Conservation (phyloP, 2,113 vertebrate species). For the Cyphomyrus discorhynchus region DNA sequence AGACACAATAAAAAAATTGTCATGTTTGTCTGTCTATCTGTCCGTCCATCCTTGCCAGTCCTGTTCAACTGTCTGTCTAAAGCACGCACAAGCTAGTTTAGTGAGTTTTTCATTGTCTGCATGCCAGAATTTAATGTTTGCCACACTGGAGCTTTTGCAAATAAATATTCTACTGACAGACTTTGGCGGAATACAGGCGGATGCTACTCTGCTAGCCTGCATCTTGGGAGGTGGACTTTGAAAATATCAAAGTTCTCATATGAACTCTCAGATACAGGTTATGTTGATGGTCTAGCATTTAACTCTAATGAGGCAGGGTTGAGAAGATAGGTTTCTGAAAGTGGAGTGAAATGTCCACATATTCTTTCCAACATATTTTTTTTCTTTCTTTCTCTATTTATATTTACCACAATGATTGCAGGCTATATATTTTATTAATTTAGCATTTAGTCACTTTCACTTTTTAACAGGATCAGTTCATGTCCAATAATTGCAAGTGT, state of each 20-base stretch:
- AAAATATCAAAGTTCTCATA: slow-evolving; percentile 9
- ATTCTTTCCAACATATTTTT: not conserved
- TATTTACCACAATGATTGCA: not conserved
- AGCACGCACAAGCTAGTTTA: not conserved
- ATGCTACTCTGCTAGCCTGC: not conserved
- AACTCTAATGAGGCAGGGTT: not conserved
- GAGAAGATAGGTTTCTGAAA: not conserved
- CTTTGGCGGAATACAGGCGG: not conserved
- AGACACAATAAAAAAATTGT: not conserved
- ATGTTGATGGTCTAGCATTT: not conserved
- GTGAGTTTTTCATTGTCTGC: not conserved
- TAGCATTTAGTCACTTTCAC: not conserved
- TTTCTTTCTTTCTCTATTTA: not conserved
- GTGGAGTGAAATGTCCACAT: not conserved
- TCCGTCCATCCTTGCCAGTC: not conserved
- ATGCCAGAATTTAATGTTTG: not conserved
- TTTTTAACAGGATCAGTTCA: not conserved
- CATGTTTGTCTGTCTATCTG: not conserved
- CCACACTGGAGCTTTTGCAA: not conserved
- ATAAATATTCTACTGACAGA: not conserved
- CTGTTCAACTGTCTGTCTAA: not conserved
- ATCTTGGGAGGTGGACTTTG: not conserved
- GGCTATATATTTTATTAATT: not conserved
- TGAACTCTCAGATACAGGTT: not conserved
- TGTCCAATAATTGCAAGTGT: not conserved